phyloP scores from a whole-genome alignment of 2,888 invertebrate species.

The Aspidiotus rigidus region DNA sequence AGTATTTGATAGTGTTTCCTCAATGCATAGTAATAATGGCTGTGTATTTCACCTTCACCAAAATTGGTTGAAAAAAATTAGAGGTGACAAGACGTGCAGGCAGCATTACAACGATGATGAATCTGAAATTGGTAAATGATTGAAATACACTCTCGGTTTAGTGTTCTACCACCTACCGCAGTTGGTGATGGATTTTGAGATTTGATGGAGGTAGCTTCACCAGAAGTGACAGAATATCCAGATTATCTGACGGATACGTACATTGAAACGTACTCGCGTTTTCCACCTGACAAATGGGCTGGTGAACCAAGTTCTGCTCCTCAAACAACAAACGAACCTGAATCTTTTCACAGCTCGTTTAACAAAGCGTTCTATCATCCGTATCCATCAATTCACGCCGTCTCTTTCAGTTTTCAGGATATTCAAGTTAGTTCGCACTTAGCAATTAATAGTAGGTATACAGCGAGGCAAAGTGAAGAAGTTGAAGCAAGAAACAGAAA shows the following conservation, averaged over 20 bases:
- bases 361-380: constrained; percentile 9
- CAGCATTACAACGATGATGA: neutral
- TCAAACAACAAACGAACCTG: constrained; percentile 7
- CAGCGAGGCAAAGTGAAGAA: neutral
- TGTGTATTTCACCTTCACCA: neutral
- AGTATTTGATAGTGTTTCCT: no score
- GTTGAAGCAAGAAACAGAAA: neutral
- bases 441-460: neutral
- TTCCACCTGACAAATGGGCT: constrained; percentile 13
- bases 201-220: neutral
- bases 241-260: neutral
- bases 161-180: neutral
- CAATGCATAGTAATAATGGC: no score
- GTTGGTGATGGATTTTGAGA: neutral
- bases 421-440: neutral
- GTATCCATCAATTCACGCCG: constrained; percentile 7
- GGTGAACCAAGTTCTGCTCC: neutral
- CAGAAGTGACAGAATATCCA: neutral
- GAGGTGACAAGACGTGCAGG: neutral
- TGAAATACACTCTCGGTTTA: constrained; percentile 6
- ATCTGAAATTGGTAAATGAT: constrained; percentile 1
- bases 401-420: neutral
- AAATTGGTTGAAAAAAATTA: neutral
- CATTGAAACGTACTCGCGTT: neutral
- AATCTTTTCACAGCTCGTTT: constrained; percentile 8